Conservation (phyloP, 2,113 vertebrate species). For the Lepidothrix coronata region DNA sequence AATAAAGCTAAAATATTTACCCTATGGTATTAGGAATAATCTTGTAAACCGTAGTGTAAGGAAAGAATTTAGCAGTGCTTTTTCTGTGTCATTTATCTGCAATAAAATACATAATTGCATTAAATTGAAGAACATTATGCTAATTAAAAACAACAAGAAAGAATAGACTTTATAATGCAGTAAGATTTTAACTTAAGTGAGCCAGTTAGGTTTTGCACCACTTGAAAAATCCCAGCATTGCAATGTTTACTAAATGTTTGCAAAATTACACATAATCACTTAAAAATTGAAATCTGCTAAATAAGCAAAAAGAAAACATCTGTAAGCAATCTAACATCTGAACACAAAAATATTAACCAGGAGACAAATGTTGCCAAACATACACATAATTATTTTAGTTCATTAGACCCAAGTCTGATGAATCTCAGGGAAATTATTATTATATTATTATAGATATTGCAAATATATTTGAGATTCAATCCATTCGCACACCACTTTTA, state of each 20-base stretch:
- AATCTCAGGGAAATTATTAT: neutral
- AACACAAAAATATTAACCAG: slow-evolving; percentile 26
- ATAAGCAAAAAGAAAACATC: slow-evolving; percentile 29
- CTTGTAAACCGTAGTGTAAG: slow-evolving; percentile 6
- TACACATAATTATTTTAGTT: slow-evolving; percentile 15
- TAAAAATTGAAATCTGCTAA: slow-evolving; percentile 24
- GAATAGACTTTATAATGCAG: neutral
- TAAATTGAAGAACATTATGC: neutral
- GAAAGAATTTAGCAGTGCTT: neutral
- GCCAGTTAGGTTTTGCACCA: neutral
- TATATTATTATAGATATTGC: neutral
- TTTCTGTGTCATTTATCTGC: neutral
- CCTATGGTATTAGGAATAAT: neutral
- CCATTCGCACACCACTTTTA: neutral
- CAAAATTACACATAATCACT: slow-evolving; percentile 10
- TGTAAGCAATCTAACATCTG: slow-evolving; percentile 22
- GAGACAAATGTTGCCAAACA: slow-evolving; percentile 4
- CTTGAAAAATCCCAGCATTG: neutral
- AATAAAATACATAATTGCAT: slow-evolving; percentile 20
- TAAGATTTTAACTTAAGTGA: neutral
- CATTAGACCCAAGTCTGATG: neutral
- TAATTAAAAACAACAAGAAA: slow-evolving; percentile 17
- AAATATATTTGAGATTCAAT: neutral
- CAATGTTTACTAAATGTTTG: slow-evolving; percentile 7
- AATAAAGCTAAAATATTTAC: slow-evolving; percentile 8